Conservation (phyloP, 2,888 invertebrate species). For the Megaustenia siamemsis region DNA sequence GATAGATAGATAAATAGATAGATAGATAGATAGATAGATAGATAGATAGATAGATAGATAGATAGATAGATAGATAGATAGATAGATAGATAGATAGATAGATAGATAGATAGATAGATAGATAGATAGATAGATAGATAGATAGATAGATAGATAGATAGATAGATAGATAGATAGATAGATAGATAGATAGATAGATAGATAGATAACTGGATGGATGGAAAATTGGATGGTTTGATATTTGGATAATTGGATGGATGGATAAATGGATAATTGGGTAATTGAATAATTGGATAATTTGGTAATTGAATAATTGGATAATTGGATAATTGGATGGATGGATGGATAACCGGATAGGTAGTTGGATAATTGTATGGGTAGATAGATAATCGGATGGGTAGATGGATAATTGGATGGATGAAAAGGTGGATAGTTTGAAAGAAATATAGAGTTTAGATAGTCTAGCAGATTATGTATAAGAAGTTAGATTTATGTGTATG, state of each 20-base stretch:
- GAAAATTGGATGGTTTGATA: neutral
- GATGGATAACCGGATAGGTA: neutral
- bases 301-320: neutral
- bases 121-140: slow-evolving; percentile 1
- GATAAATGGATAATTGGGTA: slow-evolving; percentile 4
- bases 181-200: slow-evolving; percentile 19
- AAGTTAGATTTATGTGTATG: too few species aligned
- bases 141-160: slow-evolving; percentile 1
- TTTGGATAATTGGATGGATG: neutral
- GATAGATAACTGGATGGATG: neutral
- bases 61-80: slow-evolving; percentile 1
- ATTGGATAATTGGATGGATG: neutral
- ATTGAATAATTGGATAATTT: neutral
- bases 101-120: slow-evolving; percentile 1
- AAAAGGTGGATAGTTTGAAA: too few species aligned
- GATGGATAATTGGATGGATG: too few species aligned
- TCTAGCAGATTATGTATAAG: too few species aligned
- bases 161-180: slow-evolving; percentile 5
- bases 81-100: slow-evolving; percentile 1
- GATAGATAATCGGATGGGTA: too few species aligned
- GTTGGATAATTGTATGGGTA: too few species aligned
- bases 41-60: slow-evolving; percentile 1
- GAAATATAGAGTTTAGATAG: too few species aligned
- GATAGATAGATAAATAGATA: neutral
- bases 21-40: neutral